A percentile compares a stretch with the other conserved stretches of the same genome.
Conservation (phyloP, 1,140 invertebrate species). For the Aphelenchoides besseyi region DNA sequence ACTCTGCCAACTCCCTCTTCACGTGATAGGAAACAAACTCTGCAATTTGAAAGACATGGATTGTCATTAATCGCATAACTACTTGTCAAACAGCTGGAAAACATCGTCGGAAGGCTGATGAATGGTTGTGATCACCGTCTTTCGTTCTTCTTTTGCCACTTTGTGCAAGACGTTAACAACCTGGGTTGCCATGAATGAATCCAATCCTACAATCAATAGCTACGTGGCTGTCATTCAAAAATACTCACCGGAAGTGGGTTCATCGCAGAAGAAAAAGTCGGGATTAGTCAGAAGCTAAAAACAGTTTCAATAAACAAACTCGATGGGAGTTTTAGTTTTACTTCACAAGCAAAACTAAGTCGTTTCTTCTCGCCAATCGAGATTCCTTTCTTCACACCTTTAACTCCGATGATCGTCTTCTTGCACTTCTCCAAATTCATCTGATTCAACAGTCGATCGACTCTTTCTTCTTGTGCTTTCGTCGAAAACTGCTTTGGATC, state of each 20-base stretch:
- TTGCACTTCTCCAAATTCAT: conserved; percentile 45
- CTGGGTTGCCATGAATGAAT: conserved; percentile 73
- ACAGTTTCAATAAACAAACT: conserved; percentile 38
- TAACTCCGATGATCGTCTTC: conserved; percentile 36
- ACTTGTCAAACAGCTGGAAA: conserved; percentile 75
- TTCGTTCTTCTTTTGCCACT: conserved; percentile 65
- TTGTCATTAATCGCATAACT: conserved; percentile 57
- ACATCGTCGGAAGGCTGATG: conserved; percentile 80
- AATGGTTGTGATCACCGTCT: conserved; percentile 76
- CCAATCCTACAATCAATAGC: conserved; percentile 75
- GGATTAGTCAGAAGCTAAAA: conserved; percentile 73
- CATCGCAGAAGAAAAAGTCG: conserved; percentile 74
- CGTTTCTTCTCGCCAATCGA: conserved; percentile 64
- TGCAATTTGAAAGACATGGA: background rate
- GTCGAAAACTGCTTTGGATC: background rate
- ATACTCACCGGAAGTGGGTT: too few relatives aligned
- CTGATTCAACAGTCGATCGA: conserved; percentile 72
- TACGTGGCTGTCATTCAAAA: too few relatives aligned
- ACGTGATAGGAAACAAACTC: conserved; percentile 58
- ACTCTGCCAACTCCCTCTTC: conserved; percentile 51
- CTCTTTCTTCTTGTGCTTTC: conserved; percentile 8
- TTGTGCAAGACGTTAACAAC: conserved; percentile 68
- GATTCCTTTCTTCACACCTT: conserved; percentile 32
- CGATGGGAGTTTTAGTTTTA: conserved; percentile 62
- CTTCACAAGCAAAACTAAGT: conserved; percentile 64